These are phyloP conservation scores for Ypsolopha scabrella DNA, from an alignment of 2,888 invertebrate species.

Conservation along the genomic window DNA sequence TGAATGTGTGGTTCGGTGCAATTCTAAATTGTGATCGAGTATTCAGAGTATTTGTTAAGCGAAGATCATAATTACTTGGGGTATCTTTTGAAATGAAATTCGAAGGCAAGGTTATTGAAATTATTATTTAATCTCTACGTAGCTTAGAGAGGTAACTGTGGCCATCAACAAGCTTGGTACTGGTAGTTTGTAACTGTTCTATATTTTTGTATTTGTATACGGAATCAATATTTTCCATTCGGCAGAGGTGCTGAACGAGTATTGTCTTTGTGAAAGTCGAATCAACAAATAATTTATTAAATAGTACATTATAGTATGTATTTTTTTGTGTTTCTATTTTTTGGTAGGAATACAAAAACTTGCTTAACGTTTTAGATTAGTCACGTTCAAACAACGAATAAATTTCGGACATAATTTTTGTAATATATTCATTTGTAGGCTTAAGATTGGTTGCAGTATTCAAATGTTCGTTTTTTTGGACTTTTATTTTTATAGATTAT, in stretches of 20 bases:
- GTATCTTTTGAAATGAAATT: background rate
- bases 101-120: background rate
- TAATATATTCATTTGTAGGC: slow-evolving; percentile 35
- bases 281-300: background rate
- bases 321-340: background rate
- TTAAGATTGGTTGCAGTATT: slow-evolving; percentile 49
- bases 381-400: slow-evolving; percentile 31
- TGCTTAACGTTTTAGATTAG: too few species aligned
- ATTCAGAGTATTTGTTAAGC: background rate
- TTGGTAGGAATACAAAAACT: background rate
- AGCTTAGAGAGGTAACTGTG: slow-evolving; percentile 27
- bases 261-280: slow-evolving; percentile 1
- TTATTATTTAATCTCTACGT: background rate
- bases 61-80: background rate
- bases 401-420: slow-evolving; percentile 32
- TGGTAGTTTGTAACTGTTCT: background rate
- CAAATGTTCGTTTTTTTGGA: slow-evolving; percentile 24
- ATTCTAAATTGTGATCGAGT: background rate
- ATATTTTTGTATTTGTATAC: background rate
- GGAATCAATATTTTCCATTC: slow-evolving; percentile 8
- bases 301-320: background rate
- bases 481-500: slow-evolving; percentile 28
- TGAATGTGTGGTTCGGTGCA: slow-evolving; percentile 1
- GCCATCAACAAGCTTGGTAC: slow-evolving; percentile 37
- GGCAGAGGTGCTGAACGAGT: slow-evolving; percentile 34